Base-by-base conservation (phyloP, 2,888 invertebrate species). In the Agrotis clavis region DNA sequence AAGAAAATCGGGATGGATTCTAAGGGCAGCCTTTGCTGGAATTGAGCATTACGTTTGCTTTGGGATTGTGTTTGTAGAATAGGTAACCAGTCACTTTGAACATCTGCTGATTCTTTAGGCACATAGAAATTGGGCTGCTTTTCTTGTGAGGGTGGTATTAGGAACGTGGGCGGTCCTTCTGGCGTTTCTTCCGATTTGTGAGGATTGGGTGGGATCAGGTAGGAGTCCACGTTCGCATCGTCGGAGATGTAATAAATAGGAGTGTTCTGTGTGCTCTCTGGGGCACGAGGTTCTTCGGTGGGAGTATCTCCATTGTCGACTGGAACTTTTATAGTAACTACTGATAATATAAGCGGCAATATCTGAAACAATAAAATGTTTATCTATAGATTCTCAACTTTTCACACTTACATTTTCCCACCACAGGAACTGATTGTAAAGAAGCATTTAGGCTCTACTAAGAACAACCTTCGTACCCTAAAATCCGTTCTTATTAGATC, bases 41-140 rank as follows among this genome's bases (percentile, higher is more conserved):
- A 73, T 41, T 75, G 79, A 2, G 62, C 74, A 30, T 82, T 82
- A 51, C 88, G 69, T 81, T 82, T 75, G 41, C 35, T 86, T 73
- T 81, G 79, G 0, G 77, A 71, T 35, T 72, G 71, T 62, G 66
- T 71, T 80, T 93, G 89, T 2, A 90, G 84, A 65, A 96, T 93
- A 3, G 96, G 96, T 80, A 94, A 92, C 96, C 96, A 96, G 57
- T 95, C 96, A 4, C 91, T 90, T 82, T 95, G 95, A 51, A 90
- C 89, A 1, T 87, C 82, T 35, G 51, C 91, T 0, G 92, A 82
- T 74, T 92, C 91, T 30, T 90, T 88, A 2, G 93, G 91, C 16
- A 88, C 84, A 35, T 91, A 92, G 62, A 91, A 93, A 54, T 92
- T 90, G 4, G 86, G 74, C 74, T 91, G 90, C 71, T 88, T 89